A percentile compares a stretch with the other conserved stretches of the same genome.
Evolutionary conservation across 2,113 vertebrate species (phyloP).

Genomic region (Ahaetulla prasina): DNA sequence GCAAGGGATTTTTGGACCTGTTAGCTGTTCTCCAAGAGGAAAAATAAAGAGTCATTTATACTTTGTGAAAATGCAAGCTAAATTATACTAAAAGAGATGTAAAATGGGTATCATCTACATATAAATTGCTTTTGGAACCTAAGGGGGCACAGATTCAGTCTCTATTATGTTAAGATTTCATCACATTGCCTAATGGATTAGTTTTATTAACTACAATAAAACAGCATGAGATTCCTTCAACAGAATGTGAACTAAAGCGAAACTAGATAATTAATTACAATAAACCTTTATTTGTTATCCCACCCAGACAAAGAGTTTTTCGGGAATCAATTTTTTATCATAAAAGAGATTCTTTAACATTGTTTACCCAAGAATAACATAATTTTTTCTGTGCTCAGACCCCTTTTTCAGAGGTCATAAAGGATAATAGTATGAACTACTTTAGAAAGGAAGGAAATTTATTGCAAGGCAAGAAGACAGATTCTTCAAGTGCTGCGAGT

Average conservation of each 20-base stretch:
- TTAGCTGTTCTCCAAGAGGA: constrained; percentile 39
- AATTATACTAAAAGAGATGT: constrained; percentile 72
- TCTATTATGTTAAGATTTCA: constrained; percentile 69
- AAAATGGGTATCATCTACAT: constrained; percentile 78
- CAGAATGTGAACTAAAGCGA: constrained; percentile 67
- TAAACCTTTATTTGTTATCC: constrained; percentile 58
- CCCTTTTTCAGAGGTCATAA: constrained; percentile 4
- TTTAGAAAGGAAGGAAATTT: neutral
- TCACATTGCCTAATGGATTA: constrained; percentile 70
- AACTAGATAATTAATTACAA: constrained; percentile 74
- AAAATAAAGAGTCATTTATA: constrained; percentile 47
- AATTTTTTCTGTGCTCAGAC: neutral
- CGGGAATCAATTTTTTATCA: constrained; percentile 16
- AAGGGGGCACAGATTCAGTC: constrained; percentile 65
- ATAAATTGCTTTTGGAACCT: constrained; percentile 76
- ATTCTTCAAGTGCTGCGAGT: neutral
- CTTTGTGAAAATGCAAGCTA: constrained; percentile 70
- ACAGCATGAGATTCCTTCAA: constrained; percentile 57
- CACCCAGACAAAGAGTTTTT: constrained; percentile 29
- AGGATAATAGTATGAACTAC: neutral
- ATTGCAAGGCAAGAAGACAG: neutral
- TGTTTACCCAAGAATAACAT: neutral
- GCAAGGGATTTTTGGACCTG: constrained; percentile 24
- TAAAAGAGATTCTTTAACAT: constrained; percentile 18
- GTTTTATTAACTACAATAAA: constrained; percentile 76